Evolutionary conservation across 2,888 invertebrate species (phyloP).

Genomic region (Noctua janthe): DNA sequence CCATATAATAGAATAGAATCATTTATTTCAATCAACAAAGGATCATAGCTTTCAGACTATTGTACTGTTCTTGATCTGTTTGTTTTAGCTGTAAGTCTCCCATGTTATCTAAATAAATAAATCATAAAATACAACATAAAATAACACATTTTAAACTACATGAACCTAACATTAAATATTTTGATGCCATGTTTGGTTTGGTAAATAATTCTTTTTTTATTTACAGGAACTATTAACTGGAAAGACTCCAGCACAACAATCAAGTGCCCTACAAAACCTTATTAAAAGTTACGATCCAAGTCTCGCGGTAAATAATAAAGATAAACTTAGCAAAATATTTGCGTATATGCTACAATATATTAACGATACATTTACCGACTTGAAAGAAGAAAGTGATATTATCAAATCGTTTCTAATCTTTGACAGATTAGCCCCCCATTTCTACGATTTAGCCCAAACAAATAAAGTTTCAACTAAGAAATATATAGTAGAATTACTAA

Average conservation of each 20-base stretch:
- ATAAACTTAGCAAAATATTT: constrained; percentile 93
- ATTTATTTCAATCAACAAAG: not conserved
- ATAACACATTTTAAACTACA: not conserved
- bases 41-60: not conserved
- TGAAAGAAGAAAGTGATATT: constrained; percentile 82
- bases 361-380: constrained; percentile 91
- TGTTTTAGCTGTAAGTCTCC: too few species aligned
- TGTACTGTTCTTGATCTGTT: too few species aligned
- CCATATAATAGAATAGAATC: not conserved
- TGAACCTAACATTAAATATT: not conserved
- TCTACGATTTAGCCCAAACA: constrained; percentile 93
- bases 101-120: too few species aligned
- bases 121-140: not conserved
- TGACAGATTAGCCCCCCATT: constrained; percentile 89
- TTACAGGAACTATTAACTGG: constrained; percentile 90
- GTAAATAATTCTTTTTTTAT: not conserved
- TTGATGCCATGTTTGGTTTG: not conserved
- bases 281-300: constrained; percentile 97
- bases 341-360: constrained; percentile 94
- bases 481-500: constrained; percentile 92
- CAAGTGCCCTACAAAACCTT: constrained; percentile 94
- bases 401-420: constrained; percentile 91
- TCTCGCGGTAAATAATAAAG: constrained; percentile 94
- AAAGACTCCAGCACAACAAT: constrained; percentile 92
- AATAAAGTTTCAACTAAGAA: constrained; percentile 93